phyloP scores from a whole-genome alignment of 2,113 vertebrate species.

The Psittacus erithacus region DNA sequence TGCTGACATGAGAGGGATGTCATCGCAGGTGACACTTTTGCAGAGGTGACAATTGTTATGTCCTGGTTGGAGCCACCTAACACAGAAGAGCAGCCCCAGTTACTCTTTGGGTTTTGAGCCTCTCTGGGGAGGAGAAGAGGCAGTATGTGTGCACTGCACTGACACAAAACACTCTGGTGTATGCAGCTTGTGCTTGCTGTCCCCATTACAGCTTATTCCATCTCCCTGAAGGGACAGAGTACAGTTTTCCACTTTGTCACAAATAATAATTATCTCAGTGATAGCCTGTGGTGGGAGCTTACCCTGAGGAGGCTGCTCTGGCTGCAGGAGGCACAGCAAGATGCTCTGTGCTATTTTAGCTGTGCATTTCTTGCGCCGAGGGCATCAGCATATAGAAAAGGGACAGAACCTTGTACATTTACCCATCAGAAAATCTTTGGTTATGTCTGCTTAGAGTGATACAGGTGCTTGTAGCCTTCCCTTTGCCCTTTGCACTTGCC shows the following conservation, averaged over 20 bases:
- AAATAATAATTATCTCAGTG: slow-evolving; percentile 6
- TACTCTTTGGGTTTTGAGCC: background rate
- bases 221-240: background rate
- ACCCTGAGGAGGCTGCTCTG: background rate
- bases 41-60: background rate
- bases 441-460: background rate
- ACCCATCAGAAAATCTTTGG: background rate
- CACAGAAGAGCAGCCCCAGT: background rate
- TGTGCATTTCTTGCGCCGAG: background rate
- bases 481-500: background rate
- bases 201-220: background rate
- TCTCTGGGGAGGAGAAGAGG: background rate
- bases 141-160: background rate
- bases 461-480: background rate
- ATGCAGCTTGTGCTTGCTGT: background rate
- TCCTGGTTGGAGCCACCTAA: background rate
- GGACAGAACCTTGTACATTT: background rate
- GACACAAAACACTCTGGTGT: background rate
- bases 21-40: background rate
- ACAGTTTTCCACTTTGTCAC: slow-evolving; percentile 26
- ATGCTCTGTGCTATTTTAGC: background rate
- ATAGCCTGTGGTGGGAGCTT: background rate
- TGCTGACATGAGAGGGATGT: background rate
- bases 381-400: background rate
- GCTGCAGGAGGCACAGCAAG: background rate